These are phyloP conservation scores for Heloderma charlesbogerti DNA, from an alignment of 2,113 vertebrate genomes.

Conservation along the genomic window DNA sequence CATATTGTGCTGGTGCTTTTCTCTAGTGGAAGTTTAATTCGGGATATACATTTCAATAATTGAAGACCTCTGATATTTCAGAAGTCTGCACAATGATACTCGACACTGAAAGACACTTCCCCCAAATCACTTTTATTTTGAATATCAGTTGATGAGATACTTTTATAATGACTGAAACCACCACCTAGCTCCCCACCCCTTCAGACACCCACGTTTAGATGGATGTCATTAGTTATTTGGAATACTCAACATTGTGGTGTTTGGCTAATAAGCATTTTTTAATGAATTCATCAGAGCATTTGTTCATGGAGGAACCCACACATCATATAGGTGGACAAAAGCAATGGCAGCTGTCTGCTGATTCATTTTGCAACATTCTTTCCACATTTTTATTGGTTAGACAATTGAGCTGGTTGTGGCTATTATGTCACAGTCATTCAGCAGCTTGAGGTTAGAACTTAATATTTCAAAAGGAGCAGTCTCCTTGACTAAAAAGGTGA, in stretches of 20 bases:
- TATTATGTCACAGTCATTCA: background rate
- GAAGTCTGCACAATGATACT: too few relatives aligned
- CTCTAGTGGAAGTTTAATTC: background rate
- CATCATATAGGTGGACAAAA: background rate
- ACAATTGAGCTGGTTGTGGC: background rate
- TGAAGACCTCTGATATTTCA: background rate
- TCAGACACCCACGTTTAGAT: constrained; percentile 12
- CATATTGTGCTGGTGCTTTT: constrained; percentile 12
- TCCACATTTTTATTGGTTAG: background rate
- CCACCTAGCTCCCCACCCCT: background rate
- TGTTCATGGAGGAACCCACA: background rate
- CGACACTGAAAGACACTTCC: background rate
- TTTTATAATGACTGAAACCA: constrained; percentile 25
- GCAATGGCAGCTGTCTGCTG: constrained; percentile 14
- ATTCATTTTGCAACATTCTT: background rate
- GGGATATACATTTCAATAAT: constrained; percentile 7
- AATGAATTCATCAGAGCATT: constrained; percentile 45
- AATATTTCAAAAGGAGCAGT: background rate
- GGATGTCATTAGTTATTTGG: constrained; percentile 4
- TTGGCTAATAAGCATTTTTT: constrained; percentile 41
- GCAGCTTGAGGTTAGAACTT: background rate
- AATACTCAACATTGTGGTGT: constrained; percentile 18
- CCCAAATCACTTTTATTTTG: background rate
- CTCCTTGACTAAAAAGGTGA: background rate
- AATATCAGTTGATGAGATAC: constrained; percentile 9